Evolutionary conservation across 2,888 invertebrate species (phyloP), one percentile per base, ranked within the genome.

Genomic region (Hypena proboscidalis): DNA sequence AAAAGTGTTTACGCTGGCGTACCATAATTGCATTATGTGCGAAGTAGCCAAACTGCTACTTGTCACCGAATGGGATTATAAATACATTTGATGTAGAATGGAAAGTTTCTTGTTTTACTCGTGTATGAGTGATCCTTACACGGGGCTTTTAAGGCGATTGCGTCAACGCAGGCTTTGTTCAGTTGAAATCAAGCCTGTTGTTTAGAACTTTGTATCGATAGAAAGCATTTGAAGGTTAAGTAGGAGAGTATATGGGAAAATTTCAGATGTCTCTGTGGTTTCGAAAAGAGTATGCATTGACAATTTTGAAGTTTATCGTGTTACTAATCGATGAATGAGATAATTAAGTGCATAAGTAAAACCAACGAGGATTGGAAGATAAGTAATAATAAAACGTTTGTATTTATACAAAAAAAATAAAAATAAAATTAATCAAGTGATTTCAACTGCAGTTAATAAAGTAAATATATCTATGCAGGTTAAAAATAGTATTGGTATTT

Each of bases 161-260:
- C 74, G 74, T 73, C 71, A 70, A 63, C 54, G 44, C 32, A 6
- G 32, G 50, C 55, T 50, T 73, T 79, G 72, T 79, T 72, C 58
- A 36, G 19, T 47, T 51, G 53, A 70, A 74, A 73, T 61, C 59
- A 72, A 71, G 58, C 67, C 63, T 58, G 47, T 68, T 73, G 66
- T 70, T 58, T 52, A 63, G 36, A 74, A 72, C 58, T 72, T 70
- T 69, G 61, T 51, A 57, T 49, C 54, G 47, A 44, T 41, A 53
- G 56, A 70, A 70, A 69, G 57, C 60, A 49, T 58, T 60, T 65
- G 67, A 69, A 72, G 72, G 67, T 64, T 69, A 32, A n/a, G n/a
- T 42, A 22, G 8, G 19, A 30, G 21, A 69, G 72, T 42, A 22
- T 17, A 63, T 36, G 44, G 1, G n/a, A 49, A 59, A 58, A 33